Percentiles rank a stretch among this genome's conserved stretches.
Conservation (phyloP, 2,888 invertebrate species). For the Corythucha ciliata region DNA sequence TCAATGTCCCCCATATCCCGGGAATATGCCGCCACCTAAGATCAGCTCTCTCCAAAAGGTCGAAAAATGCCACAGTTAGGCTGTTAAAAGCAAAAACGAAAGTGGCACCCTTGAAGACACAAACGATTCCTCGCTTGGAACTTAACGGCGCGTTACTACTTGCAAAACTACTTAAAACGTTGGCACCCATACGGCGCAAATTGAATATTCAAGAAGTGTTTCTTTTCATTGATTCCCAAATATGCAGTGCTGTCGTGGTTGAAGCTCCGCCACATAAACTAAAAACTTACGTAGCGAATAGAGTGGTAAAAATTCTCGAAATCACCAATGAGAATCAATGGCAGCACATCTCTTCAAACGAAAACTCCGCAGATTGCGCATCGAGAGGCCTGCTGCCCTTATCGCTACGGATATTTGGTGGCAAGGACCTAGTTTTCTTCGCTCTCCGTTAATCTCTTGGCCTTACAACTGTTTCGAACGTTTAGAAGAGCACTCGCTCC, state of each 20-base stretch:
- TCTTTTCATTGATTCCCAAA: conserved; percentile 5
- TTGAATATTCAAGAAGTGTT: not conserved
- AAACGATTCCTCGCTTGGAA: not conserved
- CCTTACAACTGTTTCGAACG: not conserved
- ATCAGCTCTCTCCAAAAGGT: not conserved
- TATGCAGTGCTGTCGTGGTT: conserved; percentile 12
- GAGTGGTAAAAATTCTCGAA: conserved; percentile 9
- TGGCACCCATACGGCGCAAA: not conserved
- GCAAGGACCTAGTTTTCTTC: conserved; percentile 18
- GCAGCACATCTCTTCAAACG: conserved; percentile 20
- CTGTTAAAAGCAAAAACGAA: conserved; percentile 1
- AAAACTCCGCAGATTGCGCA: conserved; percentile 38
- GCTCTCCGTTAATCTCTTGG: not conserved
- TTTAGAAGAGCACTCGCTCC: not conserved
- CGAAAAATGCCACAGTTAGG: too few species aligned
- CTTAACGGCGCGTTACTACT: not conserved
- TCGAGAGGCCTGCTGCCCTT: conserved; percentile 24
- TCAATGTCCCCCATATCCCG: too few species aligned
- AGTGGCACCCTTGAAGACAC: not conserved
- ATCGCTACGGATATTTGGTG: conserved; percentile 19
- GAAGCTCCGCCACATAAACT: conserved; percentile 5
- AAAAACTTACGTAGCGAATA: not conserved
- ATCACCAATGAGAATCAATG: not conserved
- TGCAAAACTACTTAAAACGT: not conserved
- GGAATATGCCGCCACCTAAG: too few species aligned